A percentile compares a stretch with the other conserved stretches of the same genome.
Conservation (phyloP, 2,113 vertebrate genomes). For the Burhinus bistriatus region DNA sequence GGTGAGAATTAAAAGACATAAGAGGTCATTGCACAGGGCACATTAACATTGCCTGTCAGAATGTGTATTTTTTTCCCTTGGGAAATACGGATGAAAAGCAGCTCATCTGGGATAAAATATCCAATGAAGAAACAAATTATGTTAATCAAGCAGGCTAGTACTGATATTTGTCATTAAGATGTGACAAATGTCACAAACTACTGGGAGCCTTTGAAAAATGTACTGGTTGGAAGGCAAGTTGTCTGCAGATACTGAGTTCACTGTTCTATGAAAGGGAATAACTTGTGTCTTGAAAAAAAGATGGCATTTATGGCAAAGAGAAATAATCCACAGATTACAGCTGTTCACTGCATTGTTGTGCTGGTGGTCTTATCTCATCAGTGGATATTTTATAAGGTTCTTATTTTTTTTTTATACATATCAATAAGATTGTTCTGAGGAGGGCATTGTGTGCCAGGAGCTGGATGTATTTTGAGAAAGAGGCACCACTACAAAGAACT, state of each 20-base stretch:
- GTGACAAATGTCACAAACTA: slow-evolving; percentile 15
- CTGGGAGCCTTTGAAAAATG: not conserved
- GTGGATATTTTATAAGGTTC: not conserved
- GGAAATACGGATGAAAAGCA: slow-evolving; percentile 25
- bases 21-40: slow-evolving; percentile 22
- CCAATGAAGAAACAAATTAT: slow-evolving; percentile 45
- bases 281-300: slow-evolving; percentile 1
- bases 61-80: not conserved
- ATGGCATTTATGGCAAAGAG: slow-evolving; percentile 15
- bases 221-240: not conserved
- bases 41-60: slow-evolving; percentile 17
- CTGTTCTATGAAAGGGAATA: not conserved
- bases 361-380: slow-evolving; percentile 42
- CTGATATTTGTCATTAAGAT: slow-evolving; percentile 43
- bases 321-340: slow-evolving; percentile 44
- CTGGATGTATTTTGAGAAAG: not conserved
- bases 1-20: not conserved
- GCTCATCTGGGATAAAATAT: slow-evolving; percentile 46
- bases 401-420: not conserved
- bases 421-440: not conserved
- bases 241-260: not conserved
- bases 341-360: slow-evolving; percentile 20
- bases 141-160: slow-evolving; percentile 16
- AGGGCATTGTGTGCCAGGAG: not conserved
- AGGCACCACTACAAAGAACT: slow-evolving; percentile 21